phyloP scores from a whole-genome alignment of 2,113 vertebrate genomes.

The Nesospiza acunhae region DNA sequence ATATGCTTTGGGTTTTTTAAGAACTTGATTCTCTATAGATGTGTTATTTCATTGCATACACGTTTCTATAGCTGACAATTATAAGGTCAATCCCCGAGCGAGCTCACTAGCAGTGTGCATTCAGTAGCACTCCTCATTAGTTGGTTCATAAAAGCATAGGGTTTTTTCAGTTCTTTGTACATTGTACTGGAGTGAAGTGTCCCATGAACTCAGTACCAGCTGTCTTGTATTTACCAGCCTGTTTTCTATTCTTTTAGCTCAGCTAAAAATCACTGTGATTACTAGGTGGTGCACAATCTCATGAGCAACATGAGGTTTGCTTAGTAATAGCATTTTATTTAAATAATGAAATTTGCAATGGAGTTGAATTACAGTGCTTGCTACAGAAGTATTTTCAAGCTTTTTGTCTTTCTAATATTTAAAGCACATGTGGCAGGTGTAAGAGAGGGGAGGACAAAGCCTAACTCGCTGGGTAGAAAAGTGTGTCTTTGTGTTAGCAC shows the following conservation, averaged over 20 bases:
- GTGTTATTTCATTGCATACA: neutral
- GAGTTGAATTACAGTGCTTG: neutral
- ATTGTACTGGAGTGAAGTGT: neutral
- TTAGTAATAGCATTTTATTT: slow-evolving; percentile 31
- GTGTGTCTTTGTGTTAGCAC: neutral
- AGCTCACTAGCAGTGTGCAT: neutral
- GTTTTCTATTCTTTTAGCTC: neutral
- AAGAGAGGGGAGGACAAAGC: neutral
- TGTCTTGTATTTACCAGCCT: neutral
- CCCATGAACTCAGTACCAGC: neutral
- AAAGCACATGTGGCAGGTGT: neutral
- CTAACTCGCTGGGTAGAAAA: neutral
- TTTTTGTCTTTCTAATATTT: neutral
- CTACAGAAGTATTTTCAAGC: neutral
- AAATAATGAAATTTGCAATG: neutral
- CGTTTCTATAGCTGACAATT: neutral
- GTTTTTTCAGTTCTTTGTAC: neutral
- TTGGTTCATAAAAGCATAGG: neutral
- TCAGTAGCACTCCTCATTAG: slow-evolving; percentile 11
- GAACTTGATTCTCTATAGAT: neutral
- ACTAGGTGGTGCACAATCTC: neutral
- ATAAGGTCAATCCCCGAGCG: neutral
- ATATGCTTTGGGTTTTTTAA: neutral
- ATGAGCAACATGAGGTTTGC: neutral
- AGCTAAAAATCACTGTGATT: slow-evolving; percentile 2